These are phyloP conservation scores for Ephestia elutella DNA, from an alignment of 1,140 invertebrate species.

Conservation along the genomic window DNA sequence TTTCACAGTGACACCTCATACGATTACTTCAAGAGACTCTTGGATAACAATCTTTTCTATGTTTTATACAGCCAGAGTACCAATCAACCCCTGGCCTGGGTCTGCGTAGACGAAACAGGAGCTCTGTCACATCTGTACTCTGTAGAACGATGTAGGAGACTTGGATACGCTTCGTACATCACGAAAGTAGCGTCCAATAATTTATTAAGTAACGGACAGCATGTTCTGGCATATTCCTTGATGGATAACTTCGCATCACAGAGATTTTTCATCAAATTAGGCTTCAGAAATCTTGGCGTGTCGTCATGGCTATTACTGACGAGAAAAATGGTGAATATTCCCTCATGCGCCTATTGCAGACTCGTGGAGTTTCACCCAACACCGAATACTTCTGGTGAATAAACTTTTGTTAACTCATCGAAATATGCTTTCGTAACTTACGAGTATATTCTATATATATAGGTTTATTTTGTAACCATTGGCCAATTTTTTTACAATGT, in stretches of 20 bases:
- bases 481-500: no score
- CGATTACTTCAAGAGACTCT: constrained; percentile 24
- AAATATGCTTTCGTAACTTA: no score
- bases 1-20: constrained; percentile 18
- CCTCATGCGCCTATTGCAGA: not conserved
- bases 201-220: constrained; percentile 24
- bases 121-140: constrained; percentile 33
- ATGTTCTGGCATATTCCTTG: constrained; percentile 28
- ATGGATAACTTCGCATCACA: constrained; percentile 27
- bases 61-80: constrained; percentile 27
- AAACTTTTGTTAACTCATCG: no score
- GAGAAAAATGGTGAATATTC: constrained; percentile 4
- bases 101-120: constrained; percentile 21
- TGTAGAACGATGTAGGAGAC: constrained; percentile 28
- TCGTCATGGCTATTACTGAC: constrained; percentile 23
- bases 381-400: not conserved
- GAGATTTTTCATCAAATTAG: constrained; percentile 31
- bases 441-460: no score
- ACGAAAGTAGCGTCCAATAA: constrained; percentile 33
- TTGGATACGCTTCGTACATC: constrained; percentile 37
- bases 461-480: no score
- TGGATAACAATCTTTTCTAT: constrained; percentile 23
- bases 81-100: constrained; percentile 29
- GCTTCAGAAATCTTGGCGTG: constrained; percentile 25
- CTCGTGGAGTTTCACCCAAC: not conserved